phyloP scores from a whole-genome alignment of 2,797 vertebrate species.

The Nannoperca obscura region DNA sequence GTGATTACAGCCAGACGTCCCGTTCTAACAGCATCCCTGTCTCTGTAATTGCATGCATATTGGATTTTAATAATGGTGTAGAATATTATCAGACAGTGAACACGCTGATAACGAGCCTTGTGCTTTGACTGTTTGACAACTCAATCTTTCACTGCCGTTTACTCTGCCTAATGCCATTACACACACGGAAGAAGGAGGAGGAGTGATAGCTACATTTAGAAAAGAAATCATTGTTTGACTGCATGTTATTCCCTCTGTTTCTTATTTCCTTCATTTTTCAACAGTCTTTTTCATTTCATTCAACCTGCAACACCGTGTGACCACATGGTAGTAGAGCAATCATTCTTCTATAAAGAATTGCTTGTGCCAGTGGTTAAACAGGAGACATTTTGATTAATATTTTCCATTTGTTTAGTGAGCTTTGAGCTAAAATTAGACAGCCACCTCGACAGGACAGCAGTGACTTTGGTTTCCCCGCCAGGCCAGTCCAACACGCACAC shows the following conservation, averaged over 20 bases:
- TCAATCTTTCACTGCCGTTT: slow-evolving; percentile 83
- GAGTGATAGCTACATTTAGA: slow-evolving; percentile 82
- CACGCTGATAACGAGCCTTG: slow-evolving; percentile 79
- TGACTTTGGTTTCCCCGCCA: slow-evolving; percentile 86
- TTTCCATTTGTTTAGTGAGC: slow-evolving; percentile 86
- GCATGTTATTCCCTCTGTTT: slow-evolving; percentile 44
- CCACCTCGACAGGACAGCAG: slow-evolving; percentile 89
- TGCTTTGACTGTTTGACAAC: slow-evolving; percentile 85
- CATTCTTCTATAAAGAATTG: slow-evolving; percentile 78
- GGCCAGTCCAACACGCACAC: slow-evolving; percentile 65
- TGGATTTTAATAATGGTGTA: slow-evolving; percentile 85
- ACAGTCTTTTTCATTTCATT: slow-evolving; percentile 56
- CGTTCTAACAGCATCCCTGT: slow-evolving; percentile 66
- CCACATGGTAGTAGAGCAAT: slow-evolving; percentile 68
- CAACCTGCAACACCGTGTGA: slow-evolving; percentile 39
- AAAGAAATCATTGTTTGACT: slow-evolving; percentile 69
- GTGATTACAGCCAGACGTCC: slow-evolving; percentile 61
- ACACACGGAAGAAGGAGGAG: slow-evolving; percentile 38
- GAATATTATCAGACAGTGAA: slow-evolving; percentile 85
- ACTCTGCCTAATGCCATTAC: slow-evolving; percentile 70
- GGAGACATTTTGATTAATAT: slow-evolving; percentile 89
- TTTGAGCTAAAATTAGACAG: slow-evolving; percentile 93
- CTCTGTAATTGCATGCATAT: slow-evolving; percentile 81
- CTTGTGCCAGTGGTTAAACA: slow-evolving; percentile 83
- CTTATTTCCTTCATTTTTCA: slow-evolving; percentile 55